These are phyloP conservation scores for Lophius piscatorius DNA, from an alignment of 2,113 vertebrate species.

Conservation along the genomic window DNA sequence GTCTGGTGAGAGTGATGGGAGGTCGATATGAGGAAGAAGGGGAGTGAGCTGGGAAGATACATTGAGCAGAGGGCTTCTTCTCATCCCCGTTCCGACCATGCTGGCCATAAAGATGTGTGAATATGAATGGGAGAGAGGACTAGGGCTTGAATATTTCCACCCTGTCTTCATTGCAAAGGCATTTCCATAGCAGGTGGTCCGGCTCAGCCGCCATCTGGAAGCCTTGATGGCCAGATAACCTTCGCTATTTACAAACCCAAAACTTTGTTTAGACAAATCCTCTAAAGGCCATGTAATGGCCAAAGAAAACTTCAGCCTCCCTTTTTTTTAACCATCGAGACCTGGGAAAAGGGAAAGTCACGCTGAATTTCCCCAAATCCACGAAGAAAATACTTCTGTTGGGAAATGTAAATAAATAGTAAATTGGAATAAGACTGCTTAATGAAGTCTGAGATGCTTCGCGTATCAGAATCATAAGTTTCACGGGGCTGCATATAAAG, in stretches of 20 bases:
- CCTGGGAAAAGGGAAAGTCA: slow-evolving; percentile 68
- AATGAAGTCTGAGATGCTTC: slow-evolving; percentile 52
- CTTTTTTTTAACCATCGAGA: slow-evolving; percentile 68
- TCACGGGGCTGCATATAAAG: slow-evolving; percentile 54
- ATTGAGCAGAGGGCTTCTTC: slow-evolving; percentile 42
- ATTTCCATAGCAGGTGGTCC: slow-evolving; percentile 83
- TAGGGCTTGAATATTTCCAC: slow-evolving; percentile 43
- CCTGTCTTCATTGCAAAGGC: slow-evolving; percentile 59
- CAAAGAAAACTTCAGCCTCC: slow-evolving; percentile 65
- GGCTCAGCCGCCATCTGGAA: slow-evolving; percentile 80
- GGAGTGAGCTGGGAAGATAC: slow-evolving; percentile 14
- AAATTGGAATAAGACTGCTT: slow-evolving; percentile 64
- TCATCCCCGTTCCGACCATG: slow-evolving; percentile 41
- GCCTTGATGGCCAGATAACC: slow-evolving; percentile 80
- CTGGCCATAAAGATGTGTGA: slow-evolving; percentile 41
- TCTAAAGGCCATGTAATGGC: slow-evolving; percentile 73
- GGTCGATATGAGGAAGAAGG: slow-evolving; percentile 32
- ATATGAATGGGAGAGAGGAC: slow-evolving; percentile 30
- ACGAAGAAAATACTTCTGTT: slow-evolving; percentile 64
- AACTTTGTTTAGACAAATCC: slow-evolving; percentile 82
- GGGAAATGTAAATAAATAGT: slow-evolving; percentile 74
- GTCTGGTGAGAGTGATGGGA: slow-evolving; percentile 52
- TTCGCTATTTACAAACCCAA: slow-evolving; percentile 79
- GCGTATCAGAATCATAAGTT: slow-evolving; percentile 65
- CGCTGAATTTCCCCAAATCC: slow-evolving; percentile 62